phyloP scores from a whole-genome alignment of 2,113 vertebrate species.

The Megalops atlanticus region DNA sequence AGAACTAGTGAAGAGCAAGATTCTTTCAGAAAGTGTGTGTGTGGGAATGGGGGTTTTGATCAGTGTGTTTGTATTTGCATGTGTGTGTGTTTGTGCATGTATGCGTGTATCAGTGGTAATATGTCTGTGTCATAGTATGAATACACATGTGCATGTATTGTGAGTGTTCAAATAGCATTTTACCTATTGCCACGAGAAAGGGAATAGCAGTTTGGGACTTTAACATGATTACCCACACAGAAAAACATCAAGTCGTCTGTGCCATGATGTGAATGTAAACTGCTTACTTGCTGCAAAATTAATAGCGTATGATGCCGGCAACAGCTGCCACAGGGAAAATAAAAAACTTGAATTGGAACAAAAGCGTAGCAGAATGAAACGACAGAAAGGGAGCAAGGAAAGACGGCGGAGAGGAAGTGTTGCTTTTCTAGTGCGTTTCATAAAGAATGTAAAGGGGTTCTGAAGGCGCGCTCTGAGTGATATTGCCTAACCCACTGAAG shows the following conservation, averaged over 20 bases:
- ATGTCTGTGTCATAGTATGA: neutral
- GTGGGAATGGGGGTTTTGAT: too few species aligned
- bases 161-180: constrained; percentile 32
- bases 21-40: too few species aligned
- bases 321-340: constrained; percentile 12
- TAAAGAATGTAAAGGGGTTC: too few species aligned
- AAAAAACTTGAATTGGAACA: constrained; percentile 18
- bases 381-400: neutral
- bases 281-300: constrained; percentile 17
- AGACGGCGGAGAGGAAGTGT: neutral
- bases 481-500: neutral
- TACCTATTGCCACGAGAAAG: neutral
- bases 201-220: neutral
- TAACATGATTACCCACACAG: constrained; percentile 3
- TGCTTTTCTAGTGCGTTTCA: neutral
- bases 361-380: neutral
- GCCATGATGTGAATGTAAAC: neutral
- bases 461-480: neutral
- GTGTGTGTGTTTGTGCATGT: constrained; percentile 40
- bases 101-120: neutral
- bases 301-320: constrained; percentile 27
- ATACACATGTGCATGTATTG: constrained; percentile 12
- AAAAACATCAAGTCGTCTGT: neutral
- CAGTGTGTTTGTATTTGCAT: constrained; percentile 42
- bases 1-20: neutral